Base-by-base conservation (phyloP, 1,140 invertebrate species). In the Prorops nasuta region DNA sequence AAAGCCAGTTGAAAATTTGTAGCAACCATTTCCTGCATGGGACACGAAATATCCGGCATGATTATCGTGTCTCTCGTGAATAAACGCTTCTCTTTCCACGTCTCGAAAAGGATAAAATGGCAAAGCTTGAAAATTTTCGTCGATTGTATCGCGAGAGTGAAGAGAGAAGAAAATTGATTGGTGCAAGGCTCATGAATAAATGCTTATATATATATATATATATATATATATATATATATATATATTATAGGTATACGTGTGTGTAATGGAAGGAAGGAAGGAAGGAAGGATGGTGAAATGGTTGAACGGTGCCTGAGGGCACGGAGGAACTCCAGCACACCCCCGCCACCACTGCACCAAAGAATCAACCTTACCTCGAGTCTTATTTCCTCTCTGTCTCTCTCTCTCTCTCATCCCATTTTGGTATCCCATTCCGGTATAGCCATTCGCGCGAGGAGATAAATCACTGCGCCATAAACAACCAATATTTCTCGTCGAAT, bases 401-500 rank as follows among this genome's bases (percentile, higher is more conserved):
- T 28, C 22, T n/a, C 14, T 32, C 31, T 36, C 18, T 28, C 32
- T 39, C 16, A 1, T 14, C 17, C 21, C 16, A 37, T 31, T 20
- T 37, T 31, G 14, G 21, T 44, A 20, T 37, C 44, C 19, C 19
- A n/a, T 20, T 15, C 19, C 37, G n/a, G n/a, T 41, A 39, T 41
- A 9, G 24, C 32, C 38, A 31, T 3, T 28, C 2, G 61, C 64
- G 65, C 56, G 64, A 70, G 67, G 63, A 65, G 71, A 77, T 77
- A 77, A 77, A 77, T 77, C 74, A 77, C 66, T 64, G 54, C 41
- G 66, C 69, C 72, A 68, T 74, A 76, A 76, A 76, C 71, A 76
- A 76, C 72, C 74, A 62, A 77, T 77, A 77, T 77, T 74, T 76
- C 69, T 76, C 64, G 64, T 54, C 66, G 68, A 72, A 77, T 77